Evolutionary conservation across 1,140 invertebrate species (phyloP).

Genomic region (Mercenaria mercenaria): DNA sequence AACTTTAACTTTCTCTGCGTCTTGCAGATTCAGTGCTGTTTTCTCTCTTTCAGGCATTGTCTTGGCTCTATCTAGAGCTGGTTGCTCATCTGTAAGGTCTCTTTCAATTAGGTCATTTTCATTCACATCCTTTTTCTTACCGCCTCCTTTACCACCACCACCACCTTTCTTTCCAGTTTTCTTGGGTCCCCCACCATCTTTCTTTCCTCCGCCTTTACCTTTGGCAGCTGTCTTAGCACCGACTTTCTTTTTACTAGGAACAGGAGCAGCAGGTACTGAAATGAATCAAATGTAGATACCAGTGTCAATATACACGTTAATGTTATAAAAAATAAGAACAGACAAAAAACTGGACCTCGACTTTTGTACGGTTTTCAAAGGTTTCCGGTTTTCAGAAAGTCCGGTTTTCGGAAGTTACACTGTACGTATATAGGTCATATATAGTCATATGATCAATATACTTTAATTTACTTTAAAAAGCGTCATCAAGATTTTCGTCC

Average conservation of each 20-base stretch:
- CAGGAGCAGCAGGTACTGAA: too few relatives aligned
- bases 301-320: too few relatives aligned
- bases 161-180: not conserved
- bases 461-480: too few relatives aligned
- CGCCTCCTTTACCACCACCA: not conserved
- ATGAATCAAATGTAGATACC: too few relatives aligned
- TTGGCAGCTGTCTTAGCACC: not conserved
- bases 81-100: not conserved
- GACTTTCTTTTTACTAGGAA: not conserved
- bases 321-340: too few relatives aligned
- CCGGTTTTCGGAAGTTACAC: too few relatives aligned
- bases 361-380: too few relatives aligned
- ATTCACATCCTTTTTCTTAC: slow-evolving; percentile 8
- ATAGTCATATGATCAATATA: too few relatives aligned
- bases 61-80: slow-evolving; percentile 18
- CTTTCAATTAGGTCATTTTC: slow-evolving; percentile 6
- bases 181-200: not conserved
- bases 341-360: too few relatives aligned
- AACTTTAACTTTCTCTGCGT: slow-evolving; percentile 56
- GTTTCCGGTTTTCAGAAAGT: too few relatives aligned
- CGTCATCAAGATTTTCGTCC: too few relatives aligned
- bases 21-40: slow-evolving; percentile 45
- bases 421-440: too few relatives aligned
- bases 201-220: not conserved
- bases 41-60: slow-evolving; percentile 57